Evolutionary conservation across 2,888 invertebrate genomes (phyloP), one percentile per base, ranked within the genome.

Genomic region (Boloria selene): DNA sequence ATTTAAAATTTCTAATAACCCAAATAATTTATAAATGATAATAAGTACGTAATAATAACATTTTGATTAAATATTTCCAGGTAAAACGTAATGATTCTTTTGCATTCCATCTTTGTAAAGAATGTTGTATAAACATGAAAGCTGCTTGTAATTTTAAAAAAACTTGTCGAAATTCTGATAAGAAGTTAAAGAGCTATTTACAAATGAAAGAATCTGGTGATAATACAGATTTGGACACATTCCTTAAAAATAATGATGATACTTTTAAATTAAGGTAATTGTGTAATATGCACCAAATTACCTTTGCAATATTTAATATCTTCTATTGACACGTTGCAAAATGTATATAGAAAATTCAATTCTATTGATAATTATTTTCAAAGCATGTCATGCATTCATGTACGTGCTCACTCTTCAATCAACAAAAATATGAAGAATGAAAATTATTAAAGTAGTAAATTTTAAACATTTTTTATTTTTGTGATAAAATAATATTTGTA

Each of bases 131-230:
- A 0, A 87, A 83, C 56, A 86, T 93, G 86, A 87, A 85, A 71
- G 68, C 78, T 16, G 82, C 89, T 7, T 90, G 88, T 72, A 86
- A 84, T 67, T 93, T 93, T 73, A 92, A 90, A 71, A 90, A 92
- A 71, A 82, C 82, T 70, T 93, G 93, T 71, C 78, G 89, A 38
- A 79, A 78, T 6, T 88, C 92, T 3, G 92, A 93, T 67, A 87
- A 84, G 67, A 85, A 79, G 60, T 81, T 87, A 44, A 85, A 79
- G 70, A 84, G 78, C 65, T 93, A 82, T 71, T 54, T 86, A 44
- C 76, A 78, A 5, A 60, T 82, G 10, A 90, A 86, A 71, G 84
- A 85, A 62, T 69, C 76, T 42, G 86, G 80, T 0, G 86, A 85
- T 7, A 72, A 63, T 26, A 22, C 79, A n/a, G 87, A 90, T 64